A percentile compares a stretch with the other conserved stretches of the same genome.
These are phyloP conservation scores for Netelia virgata DNA, from an alignment of 2,888 invertebrate genomes.

Conservation along the genomic window DNA sequence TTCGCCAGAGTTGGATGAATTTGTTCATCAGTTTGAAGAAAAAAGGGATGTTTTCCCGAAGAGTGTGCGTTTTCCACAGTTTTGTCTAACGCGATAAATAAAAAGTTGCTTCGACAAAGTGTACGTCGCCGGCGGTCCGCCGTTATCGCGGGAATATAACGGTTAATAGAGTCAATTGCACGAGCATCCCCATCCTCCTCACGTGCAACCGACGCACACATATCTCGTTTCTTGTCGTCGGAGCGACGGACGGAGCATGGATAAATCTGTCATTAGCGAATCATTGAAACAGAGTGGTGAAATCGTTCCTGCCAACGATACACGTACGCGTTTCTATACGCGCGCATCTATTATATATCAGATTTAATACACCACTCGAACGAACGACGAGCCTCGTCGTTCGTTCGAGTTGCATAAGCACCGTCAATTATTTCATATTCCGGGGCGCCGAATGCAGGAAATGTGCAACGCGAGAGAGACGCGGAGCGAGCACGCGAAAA, in stretches of 20 bases:
- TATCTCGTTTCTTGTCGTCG: conserved; percentile 22
- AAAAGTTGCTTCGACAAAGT: conserved; percentile 9
- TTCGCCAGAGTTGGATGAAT: too few species aligned
- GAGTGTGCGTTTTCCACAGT: background rate
- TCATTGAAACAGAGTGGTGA: conserved; percentile 72
- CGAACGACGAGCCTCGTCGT: conserved; percentile 28
- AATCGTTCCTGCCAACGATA: conserved; percentile 58
- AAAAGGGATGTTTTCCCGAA: too few species aligned
- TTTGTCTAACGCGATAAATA: background rate
- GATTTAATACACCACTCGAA: conserved; percentile 26
- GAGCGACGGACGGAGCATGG: conserved; percentile 54
- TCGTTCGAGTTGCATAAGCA: conserved; percentile 72
- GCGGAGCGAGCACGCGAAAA: conserved; percentile 13
- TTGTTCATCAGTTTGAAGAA: too few species aligned
- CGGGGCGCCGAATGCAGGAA: conserved; percentile 57
- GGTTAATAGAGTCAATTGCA: conserved; percentile 58
- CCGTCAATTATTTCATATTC: conserved; percentile 73
- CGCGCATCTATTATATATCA: conserved; percentile 23
- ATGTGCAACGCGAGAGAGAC: conserved; percentile 28
- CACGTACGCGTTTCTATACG: conserved; percentile 23
- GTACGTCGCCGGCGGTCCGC: conserved; percentile 51
- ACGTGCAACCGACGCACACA: background rate
- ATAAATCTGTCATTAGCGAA: conserved; percentile 75
- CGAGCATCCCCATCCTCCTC: conserved; percentile 26
- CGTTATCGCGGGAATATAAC: conserved; percentile 45